Evolutionary conservation across 2,888 invertebrate species (phyloP), one percentile per base, ranked within the genome.

Genomic region (Branchellion lobata): DNA sequence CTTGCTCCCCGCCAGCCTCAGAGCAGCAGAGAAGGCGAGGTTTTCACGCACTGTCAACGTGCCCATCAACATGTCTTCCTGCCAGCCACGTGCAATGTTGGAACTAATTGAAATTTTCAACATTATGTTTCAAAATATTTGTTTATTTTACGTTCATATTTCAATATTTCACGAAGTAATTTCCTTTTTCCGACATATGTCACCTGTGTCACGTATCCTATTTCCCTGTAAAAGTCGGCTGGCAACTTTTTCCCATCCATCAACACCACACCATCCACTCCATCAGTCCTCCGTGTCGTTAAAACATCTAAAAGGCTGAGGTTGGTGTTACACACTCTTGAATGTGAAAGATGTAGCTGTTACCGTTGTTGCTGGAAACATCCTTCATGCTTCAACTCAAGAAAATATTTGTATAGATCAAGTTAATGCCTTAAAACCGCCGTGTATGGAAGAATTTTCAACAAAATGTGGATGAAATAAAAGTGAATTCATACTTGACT

Each of bases 21-120:
- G 84, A 14, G 85, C 83, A 8, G 87, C 87, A 36, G 87, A 87
- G 82, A 87, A 87, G 80, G 81, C 81, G 80, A 87, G 84, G 81
- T 87, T 87, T 81, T 87, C 87, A 71, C 85, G 79, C 2, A 87
- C 85, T 31, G 86, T 86, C 73, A 87, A 83, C 21, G 86, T 87
- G 65, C 86, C 87, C 85, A 87, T 86, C 34, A 87, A 85, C 79
- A 87, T 85, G 82, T 87, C 87, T 84, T 87, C 87, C 87, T 87
- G 72, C 14, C 33, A 47, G 2, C 3, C 8, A 40, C 5, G 5
- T 5, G 14, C 40, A 40, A 40, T 40, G 5, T 40, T 14, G 40
- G 5, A 8, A 8, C 14, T 40, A 40, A 40, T 40, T 40, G 40
- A 40, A 40, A 8, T 40, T 14, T 40, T 40, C 40, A 65, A 65